Percentiles rank a stretch among this genome's conserved stretches.
These are phyloP conservation scores for Sceloporus tristichus DNA, from an alignment of 2,113 vertebrate species.

Conservation along the genomic window DNA sequence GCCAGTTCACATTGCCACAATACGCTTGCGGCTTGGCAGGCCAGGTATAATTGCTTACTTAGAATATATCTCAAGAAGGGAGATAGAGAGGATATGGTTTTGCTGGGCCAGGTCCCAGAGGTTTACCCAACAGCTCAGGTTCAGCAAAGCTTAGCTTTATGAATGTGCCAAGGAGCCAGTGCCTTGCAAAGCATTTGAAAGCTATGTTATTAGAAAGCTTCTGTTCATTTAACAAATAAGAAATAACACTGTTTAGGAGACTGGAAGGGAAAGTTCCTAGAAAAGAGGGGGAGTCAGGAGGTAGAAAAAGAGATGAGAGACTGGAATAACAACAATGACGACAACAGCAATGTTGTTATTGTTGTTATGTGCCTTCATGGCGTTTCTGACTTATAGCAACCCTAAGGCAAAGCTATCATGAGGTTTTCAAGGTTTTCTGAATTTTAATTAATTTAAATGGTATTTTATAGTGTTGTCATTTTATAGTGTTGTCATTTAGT, in stretches of 20 bases:
- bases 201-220: background rate
- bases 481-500: too few relatives aligned
- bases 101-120: background rate
- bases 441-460: too few relatives aligned
- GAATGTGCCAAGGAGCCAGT: background rate
- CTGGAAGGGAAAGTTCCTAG: background rate
- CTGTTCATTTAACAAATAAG: too few relatives aligned
- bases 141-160: background rate
- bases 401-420: too few relatives aligned
- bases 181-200: background rate
- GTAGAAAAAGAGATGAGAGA: too few relatives aligned
- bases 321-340: too few relatives aligned
- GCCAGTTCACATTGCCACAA: slow-evolving; percentile 37
- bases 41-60: background rate
- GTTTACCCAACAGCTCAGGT: background rate
- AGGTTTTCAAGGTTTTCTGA: too few relatives aligned
- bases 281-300: too few relatives aligned
- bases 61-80: background rate
- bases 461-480: too few relatives aligned
- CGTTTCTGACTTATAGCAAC: too few relatives aligned
- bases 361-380: too few relatives aligned
- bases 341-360: too few relatives aligned
- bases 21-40: slow-evolving; percentile 55
- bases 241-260: background rate
- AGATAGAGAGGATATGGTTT: background rate